Conservation (phyloP, 2,888 invertebrate genomes). For the Cryptus armator region DNA sequence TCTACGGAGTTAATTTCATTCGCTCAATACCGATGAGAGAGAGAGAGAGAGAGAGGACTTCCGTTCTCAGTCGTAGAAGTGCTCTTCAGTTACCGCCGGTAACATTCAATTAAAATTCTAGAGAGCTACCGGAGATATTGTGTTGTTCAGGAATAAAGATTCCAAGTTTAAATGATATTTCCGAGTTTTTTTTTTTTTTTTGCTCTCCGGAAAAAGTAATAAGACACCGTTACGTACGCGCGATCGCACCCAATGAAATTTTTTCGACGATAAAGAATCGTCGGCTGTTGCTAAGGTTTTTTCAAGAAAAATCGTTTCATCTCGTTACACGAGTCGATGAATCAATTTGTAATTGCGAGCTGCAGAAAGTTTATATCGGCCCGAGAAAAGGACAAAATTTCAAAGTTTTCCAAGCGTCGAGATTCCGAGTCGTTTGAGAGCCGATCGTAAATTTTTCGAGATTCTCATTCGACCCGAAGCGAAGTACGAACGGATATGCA, state of each 20-base stretch:
- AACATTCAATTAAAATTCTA: constrained; percentile 67
- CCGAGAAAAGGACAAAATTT: neutral
- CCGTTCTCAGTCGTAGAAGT: constrained; percentile 26
- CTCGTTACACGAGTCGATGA: neutral
- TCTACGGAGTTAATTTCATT: constrained; percentile 70
- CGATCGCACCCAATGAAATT: neutral
- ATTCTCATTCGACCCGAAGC: neutral
- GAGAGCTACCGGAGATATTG: constrained; percentile 7
- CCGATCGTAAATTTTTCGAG: constrained; percentile 28
- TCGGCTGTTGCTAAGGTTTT: neutral
- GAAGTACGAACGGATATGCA: constrained; percentile 3
- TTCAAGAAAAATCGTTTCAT: neutral
- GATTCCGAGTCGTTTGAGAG: constrained; percentile 5
- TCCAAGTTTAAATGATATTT: neutral
- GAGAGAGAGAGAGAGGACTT: neutral
- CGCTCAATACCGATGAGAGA: constrained; percentile 55
- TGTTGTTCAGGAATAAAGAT: constrained; percentile 27
- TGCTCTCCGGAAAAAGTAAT: neutral
- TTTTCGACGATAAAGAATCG: neutral
- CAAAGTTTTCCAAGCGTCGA: constrained; percentile 6
- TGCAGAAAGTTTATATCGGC: neutral
- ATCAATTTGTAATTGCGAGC: neutral
- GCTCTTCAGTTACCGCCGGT: constrained; percentile 34
- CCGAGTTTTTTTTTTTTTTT: neutral
- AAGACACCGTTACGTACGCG: neutral